Conservation (phyloP, 1,140 invertebrate species). For the Triops cancriformis region DNA sequence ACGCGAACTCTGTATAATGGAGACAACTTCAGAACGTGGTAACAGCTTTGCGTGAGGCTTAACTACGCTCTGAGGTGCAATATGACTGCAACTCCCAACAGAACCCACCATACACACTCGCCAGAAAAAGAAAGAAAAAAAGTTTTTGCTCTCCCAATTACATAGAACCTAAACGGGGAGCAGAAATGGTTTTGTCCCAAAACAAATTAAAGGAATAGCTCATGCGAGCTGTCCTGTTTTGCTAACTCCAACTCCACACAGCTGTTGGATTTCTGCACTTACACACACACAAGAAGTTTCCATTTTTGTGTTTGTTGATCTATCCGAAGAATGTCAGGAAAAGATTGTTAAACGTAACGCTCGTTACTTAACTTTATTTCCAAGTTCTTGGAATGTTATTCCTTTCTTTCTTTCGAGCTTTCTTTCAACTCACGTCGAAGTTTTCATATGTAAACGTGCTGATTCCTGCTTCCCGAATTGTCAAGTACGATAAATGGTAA, state of each 20-base stretch:
- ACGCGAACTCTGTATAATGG: conserved; percentile 43
- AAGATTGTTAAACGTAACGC: no score
- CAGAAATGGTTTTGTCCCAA: background rate
- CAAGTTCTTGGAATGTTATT: no score
- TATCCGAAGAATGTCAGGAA: no score
- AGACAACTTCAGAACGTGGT: background rate
- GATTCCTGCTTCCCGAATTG: no score
- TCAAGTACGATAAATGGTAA: no score
- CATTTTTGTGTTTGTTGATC: background rate
- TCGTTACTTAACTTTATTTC: no score
- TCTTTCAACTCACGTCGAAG: no score
- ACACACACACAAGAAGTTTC: background rate
- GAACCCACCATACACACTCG: no score
- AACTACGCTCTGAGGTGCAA: background rate
- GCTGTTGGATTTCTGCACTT: background rate
- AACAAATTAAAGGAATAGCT: background rate
- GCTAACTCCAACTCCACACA: background rate
- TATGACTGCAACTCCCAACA: background rate
- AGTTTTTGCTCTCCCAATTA: background rate
- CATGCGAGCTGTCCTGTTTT: background rate
- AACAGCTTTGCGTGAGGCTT: background rate
- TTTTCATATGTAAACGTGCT: no score
- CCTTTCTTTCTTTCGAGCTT: no score
- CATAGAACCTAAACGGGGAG: background rate
- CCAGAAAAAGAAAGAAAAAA: background rate